Evolutionary conservation across 2,113 vertebrate species (phyloP).

Genomic region (Oryzias curvinotus): DNA sequence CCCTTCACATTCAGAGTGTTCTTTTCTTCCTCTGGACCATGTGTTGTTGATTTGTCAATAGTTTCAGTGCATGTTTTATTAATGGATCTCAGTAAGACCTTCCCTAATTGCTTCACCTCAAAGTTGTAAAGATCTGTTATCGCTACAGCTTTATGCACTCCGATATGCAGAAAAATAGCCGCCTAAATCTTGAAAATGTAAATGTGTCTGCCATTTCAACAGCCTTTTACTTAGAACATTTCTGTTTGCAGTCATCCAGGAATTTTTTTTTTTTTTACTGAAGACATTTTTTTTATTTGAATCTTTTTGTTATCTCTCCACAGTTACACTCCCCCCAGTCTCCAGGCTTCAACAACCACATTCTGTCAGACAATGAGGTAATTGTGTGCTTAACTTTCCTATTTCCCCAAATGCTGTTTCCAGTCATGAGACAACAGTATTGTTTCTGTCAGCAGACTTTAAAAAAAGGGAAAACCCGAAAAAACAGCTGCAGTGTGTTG

Average conservation of each 20-base stretch:
- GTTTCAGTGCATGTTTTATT: constrained; percentile 27
- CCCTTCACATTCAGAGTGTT: constrained; percentile 10
- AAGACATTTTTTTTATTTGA: constrained; percentile 34
- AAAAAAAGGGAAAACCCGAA: neutral
- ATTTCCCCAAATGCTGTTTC: constrained; percentile 39
- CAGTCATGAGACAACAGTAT: constrained; percentile 34
- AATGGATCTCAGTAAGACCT: constrained; percentile 18
- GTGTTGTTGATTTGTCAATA: constrained; percentile 28
- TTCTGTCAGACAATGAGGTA: constrained; percentile 69
- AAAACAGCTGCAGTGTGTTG: no score
- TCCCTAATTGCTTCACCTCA: neutral
- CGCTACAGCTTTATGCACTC: neutral
- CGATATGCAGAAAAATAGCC: neutral
- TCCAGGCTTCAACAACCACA: constrained; percentile 49
- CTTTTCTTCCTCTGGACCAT: constrained; percentile 16
- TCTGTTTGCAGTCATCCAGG: neutral
- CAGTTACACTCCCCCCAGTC: constrained; percentile 66
- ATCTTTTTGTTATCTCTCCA: constrained; percentile 54
- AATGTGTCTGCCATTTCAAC: neutral
- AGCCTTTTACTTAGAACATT: neutral
- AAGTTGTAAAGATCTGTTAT: neutral
- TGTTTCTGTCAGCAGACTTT: constrained; percentile 23
- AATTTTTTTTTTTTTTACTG: constrained; percentile 6
- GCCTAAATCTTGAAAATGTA: constrained; percentile 11
- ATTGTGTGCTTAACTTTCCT: constrained; percentile 52